A percentile compares a stretch with the other conserved stretches of the same genome.
Conservation (phyloP, 37 sponge, comb jelly and placozoan species). For the Halisarca cf. caerulea region DNA sequence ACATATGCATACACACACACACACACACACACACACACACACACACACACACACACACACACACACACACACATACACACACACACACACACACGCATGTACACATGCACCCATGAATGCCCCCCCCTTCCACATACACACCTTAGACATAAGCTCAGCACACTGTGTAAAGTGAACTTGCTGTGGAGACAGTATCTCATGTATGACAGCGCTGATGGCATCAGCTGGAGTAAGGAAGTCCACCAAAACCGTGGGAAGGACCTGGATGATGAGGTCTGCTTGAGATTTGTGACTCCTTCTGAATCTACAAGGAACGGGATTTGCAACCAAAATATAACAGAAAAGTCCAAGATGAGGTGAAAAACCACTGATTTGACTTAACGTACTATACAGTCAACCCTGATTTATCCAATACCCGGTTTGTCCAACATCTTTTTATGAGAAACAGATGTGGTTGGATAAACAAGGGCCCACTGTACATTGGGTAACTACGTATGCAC, state of each 20-base stretch:
- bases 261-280: neutral
- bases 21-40: neutral
- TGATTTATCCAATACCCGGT: too few relatives aligned
- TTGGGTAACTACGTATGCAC: too few relatives aligned
- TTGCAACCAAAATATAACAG: neutral
- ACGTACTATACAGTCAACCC: too few relatives aligned
- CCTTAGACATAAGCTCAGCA: conserved; percentile 21
- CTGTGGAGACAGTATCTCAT: conserved; percentile 27
- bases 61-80: neutral
- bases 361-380: too few relatives aligned
- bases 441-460: too few relatives aligned
- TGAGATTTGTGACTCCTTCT: conserved; percentile 5
- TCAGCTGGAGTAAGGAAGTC: conserved; percentile 21
- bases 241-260: conserved; percentile 13
- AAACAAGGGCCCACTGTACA: too few relatives aligned
- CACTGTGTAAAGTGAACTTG: conserved; percentile 3
- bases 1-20: too few relatives aligned
- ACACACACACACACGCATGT: neutral
- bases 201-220: conserved; percentile 11
- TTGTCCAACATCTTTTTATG: too few relatives aligned
- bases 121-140: neutral
- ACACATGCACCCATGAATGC: neutral
- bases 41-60: neutral
- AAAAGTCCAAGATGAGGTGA: neutral
- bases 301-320: neutral